These are phyloP conservation scores for Adelphocoris suturalis DNA, from an alignment of 2,888 invertebrate genomes.

Conservation along the genomic window DNA sequence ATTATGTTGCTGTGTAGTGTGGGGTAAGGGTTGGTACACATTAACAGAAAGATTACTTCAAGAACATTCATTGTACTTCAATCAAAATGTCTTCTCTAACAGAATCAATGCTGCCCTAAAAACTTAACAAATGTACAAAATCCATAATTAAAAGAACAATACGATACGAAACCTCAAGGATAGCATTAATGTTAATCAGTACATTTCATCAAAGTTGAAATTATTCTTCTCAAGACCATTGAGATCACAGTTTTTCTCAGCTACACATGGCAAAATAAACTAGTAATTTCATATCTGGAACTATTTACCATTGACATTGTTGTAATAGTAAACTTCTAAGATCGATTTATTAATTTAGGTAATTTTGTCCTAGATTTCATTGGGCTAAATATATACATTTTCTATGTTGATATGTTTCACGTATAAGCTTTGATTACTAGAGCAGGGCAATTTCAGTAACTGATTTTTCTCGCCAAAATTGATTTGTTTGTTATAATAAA, in stretches of 20 bases:
- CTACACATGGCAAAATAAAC: constrained; percentile 16
- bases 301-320: constrained; percentile 18
- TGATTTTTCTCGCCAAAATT: constrained; percentile 10
- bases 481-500: not conserved
- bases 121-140: constrained; percentile 13
- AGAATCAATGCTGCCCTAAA: not conserved
- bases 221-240: not conserved
- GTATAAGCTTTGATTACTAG: constrained; percentile 47
- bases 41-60: not conserved
- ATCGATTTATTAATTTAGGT: not conserved
- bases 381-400: constrained; percentile 35
- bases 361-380: constrained; percentile 1
- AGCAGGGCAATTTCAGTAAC: constrained; percentile 9
- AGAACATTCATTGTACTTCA: not conserved
- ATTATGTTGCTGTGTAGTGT: too few species aligned
- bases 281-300: constrained; percentile 18
- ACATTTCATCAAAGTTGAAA: not conserved
- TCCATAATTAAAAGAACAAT: not conserved
- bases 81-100: not conserved
- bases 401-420: constrained; percentile 48
- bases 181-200: constrained; percentile 23
- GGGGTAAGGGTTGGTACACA: not conserved
- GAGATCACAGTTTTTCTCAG: constrained; percentile 13
- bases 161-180: not conserved
- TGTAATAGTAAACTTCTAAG: constrained; percentile 12